Percentiles rank a stretch among this genome's conserved stretches.
Conservation (phyloP, 1,140 invertebrate species). For the Bombus polaris region DNA sequence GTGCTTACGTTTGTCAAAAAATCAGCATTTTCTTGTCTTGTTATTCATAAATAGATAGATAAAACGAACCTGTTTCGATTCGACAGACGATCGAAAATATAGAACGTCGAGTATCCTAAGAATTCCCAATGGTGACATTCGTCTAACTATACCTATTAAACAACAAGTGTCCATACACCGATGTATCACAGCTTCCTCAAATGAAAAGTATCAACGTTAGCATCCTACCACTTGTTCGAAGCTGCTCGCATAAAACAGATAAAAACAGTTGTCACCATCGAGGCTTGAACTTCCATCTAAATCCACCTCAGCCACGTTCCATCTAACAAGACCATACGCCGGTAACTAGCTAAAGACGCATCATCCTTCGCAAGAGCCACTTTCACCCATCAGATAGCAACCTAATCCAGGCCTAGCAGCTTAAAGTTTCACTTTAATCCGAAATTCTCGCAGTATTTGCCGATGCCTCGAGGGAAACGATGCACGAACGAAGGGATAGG, state of each 20-base stretch:
- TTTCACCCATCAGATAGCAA: slow-evolving; percentile 19
- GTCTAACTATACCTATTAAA: no score
- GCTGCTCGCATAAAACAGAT: neutral
- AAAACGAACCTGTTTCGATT: no score
- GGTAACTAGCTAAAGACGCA: slow-evolving; percentile 8
- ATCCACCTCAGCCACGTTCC: neutral
- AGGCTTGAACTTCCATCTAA: neutral
- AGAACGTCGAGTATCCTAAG: no score
- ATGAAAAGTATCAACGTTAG: no score
- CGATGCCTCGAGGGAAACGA: slow-evolving; percentile 20
- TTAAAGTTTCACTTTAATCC: slow-evolving; percentile 67
- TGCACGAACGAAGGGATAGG: slow-evolving; percentile 14
- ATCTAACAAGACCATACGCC: neutral
- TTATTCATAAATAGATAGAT: no score
- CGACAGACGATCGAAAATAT: no score
- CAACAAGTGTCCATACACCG: no score
- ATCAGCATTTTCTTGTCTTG: no score
- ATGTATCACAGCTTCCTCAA: no score
- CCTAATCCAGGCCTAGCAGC: slow-evolving; percentile 27
- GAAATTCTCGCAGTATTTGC: slow-evolving; percentile 59
- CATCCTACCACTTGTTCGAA: neutral
- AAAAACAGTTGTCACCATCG: neutral
- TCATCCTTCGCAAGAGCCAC: slow-evolving; percentile 20
- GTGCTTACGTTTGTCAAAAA: no score
- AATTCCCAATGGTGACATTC: no score